Conservation (phyloP, 2,888 invertebrate species). For the Amphimallon solstitiale region DNA sequence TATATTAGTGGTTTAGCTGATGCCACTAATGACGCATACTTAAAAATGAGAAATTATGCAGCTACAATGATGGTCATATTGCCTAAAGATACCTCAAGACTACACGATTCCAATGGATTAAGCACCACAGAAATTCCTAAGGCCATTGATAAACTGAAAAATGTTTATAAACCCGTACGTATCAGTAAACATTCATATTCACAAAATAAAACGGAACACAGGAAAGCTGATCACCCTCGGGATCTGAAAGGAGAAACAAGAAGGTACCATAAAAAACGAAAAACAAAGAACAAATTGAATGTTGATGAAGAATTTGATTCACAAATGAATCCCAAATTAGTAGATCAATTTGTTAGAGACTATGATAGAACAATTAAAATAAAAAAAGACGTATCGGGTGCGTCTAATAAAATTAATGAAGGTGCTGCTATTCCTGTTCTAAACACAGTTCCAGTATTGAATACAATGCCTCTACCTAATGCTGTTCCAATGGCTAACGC, state of each 20-base stretch:
- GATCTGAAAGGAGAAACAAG: too few species aligned
- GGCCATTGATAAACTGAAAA: too few species aligned
- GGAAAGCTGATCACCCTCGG: too few species aligned
- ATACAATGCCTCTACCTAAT: not conserved
- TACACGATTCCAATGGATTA: not conserved
- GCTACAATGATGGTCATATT: conserved; percentile 45
- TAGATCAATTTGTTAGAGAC: too few species aligned
- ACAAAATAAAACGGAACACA: too few species aligned
- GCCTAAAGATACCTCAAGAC: conserved; percentile 5
- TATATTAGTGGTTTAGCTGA: conserved; percentile 45
- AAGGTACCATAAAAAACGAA: too few species aligned
- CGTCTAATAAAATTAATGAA: not conserved
- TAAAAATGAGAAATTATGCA: conserved; percentile 48
- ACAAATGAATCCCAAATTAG: too few species aligned
- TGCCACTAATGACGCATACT: conserved; percentile 44
- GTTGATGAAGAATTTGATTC: too few species aligned
- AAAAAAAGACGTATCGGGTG: conserved; percentile 19
- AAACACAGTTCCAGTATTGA: not conserved
- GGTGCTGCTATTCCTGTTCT: not conserved
- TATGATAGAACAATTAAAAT: not conserved
- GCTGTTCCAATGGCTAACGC: not conserved
- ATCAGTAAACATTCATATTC: too few species aligned
- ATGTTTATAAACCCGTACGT: too few species aligned
- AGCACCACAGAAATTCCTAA: not conserved
- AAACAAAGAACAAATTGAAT: too few species aligned